Conservation (phyloP, 2,888 invertebrate species). For the Marronus borbonicus region DNA sequence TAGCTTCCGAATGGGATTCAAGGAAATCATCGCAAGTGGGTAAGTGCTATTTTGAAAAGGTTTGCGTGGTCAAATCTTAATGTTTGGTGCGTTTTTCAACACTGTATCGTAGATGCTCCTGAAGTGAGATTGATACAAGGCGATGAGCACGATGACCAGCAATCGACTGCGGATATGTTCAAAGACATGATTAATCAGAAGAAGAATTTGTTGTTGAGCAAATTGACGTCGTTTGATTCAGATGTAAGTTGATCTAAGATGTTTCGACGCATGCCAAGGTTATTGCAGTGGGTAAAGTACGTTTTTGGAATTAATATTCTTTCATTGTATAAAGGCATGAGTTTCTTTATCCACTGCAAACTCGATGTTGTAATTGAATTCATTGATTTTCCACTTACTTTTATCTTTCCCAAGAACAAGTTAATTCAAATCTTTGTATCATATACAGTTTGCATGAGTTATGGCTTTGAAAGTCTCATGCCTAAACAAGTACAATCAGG, state of each 20-base stretch:
- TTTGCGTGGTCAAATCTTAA: neutral
- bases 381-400: neutral
- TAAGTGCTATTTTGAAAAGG: conserved; percentile 57
- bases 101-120: conserved; percentile 71
- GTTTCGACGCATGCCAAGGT: conserved; percentile 37
- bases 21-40: conserved; percentile 81
- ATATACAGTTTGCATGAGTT: too few relatives aligned
- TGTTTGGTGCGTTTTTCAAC: conserved; percentile 11
- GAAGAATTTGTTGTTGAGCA: conserved; percentile 88
- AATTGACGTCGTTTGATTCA: conserved; percentile 90
- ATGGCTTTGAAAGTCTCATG: neutral
- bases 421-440: too few relatives aligned
- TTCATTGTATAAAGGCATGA: neutral
- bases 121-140: conserved; percentile 76
- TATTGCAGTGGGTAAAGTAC: neutral
- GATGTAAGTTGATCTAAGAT: conserved; percentile 79
- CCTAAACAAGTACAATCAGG: conserved; percentile 50
- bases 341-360: neutral
- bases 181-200: conserved; percentile 95
- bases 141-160: conserved; percentile 77
- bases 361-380: neutral
- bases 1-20: conserved; percentile 74
- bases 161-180: conserved; percentile 92
- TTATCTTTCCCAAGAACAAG: neutral
- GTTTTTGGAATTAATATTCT: neutral